These are phyloP conservation scores for Helicoverpa zea DNA, from an alignment of 1,140 invertebrate genomes.

Conservation along the genomic window DNA sequence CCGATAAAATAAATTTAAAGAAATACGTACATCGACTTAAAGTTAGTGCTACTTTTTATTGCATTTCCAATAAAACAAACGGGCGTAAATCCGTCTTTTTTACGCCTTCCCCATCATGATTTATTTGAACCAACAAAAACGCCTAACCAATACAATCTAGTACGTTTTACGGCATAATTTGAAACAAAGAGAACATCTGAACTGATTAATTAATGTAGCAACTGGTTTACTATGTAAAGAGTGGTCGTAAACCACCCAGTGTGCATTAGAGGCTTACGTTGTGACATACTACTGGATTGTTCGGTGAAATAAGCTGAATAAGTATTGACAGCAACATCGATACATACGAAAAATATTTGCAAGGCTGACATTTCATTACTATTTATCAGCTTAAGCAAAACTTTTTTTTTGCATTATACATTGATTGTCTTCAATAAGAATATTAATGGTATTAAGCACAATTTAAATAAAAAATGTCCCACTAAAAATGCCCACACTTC, in stretches of 20 bases:
- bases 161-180: constrained; percentile 51
- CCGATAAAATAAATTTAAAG: constrained; percentile 32
- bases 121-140: constrained; percentile 42
- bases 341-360: not conserved
- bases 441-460: too few species aligned
- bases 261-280: constrained; percentile 51
- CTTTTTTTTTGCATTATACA: too few species aligned
- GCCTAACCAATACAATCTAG: constrained; percentile 24
- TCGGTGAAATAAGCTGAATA: not conserved
- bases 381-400: too few species aligned
- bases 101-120: constrained; percentile 45
- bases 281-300: constrained; percentile 53
- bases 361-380: too few species aligned
- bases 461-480: not conserved
- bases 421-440: too few species aligned
- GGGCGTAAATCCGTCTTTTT: constrained; percentile 41
- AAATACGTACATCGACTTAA: constrained; percentile 40
- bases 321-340: not conserved
- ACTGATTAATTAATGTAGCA: constrained; percentile 70
- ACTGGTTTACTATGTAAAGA: constrained; percentile 69
- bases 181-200: constrained; percentile 64
- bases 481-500: constrained; percentile 2
- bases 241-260: constrained; percentile 62
- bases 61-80: constrained; percentile 43
- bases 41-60: constrained; percentile 38